Evolutionary conservation across 2,797 vertebrate genomes (phyloP).

Genomic region (Manis pentadactyla): DNA sequence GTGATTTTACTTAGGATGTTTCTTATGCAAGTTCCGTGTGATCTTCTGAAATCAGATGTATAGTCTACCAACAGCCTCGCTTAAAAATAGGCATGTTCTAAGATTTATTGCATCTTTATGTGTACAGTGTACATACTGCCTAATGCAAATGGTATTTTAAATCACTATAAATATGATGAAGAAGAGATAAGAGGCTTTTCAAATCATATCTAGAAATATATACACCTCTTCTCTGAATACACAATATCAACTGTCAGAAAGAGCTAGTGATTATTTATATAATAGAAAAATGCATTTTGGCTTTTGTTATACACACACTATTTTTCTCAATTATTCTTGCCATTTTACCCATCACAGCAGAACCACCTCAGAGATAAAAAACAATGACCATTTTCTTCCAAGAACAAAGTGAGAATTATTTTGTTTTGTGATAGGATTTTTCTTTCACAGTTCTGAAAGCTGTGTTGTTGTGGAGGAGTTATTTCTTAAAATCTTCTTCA

Average conservation of each 20-base stretch:
- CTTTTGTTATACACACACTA: conserved; percentile 53
- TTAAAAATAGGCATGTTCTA: conserved; percentile 1
- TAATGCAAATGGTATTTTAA: conserved; percentile 62
- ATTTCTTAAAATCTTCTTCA: conserved; percentile 62
- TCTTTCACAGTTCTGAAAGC: conserved; percentile 73
- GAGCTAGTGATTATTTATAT: conserved; percentile 59
- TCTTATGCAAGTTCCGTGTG: conserved; percentile 7
- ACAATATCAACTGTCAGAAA: conserved; percentile 70
- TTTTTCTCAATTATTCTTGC: conserved; percentile 77
- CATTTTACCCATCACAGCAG: conserved; percentile 70
- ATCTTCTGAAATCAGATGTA: not conserved
- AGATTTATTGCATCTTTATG: not conserved
- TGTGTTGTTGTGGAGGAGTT: conserved; percentile 65
- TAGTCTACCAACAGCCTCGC: not conserved
- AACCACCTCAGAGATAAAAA: conserved; percentile 80
- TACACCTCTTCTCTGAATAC: conserved; percentile 65
- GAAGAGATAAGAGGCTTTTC: conserved; percentile 66
- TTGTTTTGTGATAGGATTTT: conserved; percentile 74
- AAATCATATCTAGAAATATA: conserved; percentile 42
- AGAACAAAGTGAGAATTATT: conserved; percentile 80
- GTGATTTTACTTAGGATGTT: conserved; percentile 34
- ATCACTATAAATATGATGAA: conserved; percentile 70
- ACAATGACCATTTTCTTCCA: conserved; percentile 73
- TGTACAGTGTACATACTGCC: not conserved
- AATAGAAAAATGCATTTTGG: conserved; percentile 70